Percentiles rank a stretch among this genome's conserved stretches.
These are phyloP conservation scores for Brachionus rotundiformis DNA, from an alignment of 1,140 invertebrate genomes.

Conservation along the genomic window DNA sequence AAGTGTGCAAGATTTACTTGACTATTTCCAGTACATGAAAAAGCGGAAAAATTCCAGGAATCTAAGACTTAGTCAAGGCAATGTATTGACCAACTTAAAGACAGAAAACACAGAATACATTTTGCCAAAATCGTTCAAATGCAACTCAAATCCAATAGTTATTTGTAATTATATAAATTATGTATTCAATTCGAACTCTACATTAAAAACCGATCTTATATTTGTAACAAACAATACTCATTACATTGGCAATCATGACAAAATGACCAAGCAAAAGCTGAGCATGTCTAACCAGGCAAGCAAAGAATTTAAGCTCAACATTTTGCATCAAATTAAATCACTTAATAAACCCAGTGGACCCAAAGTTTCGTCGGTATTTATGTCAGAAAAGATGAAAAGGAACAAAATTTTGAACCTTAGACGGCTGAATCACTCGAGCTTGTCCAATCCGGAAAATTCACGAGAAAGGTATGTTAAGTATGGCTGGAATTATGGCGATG, in stretches of 20 bases:
- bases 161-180: constrained; percentile 45
- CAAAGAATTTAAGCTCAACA: constrained; percentile 21
- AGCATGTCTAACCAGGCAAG: constrained; percentile 6
- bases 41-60: neutral
- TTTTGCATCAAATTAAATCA: constrained; percentile 34
- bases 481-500: neutral
- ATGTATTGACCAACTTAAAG: neutral
- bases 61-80: neutral
- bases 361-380: neutral
- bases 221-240: constrained; percentile 5
- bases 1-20: constrained; percentile 28
- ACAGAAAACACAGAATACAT: neutral
- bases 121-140: neutral
- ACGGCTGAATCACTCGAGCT: neutral
- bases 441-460: neutral
- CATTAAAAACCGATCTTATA: constrained; percentile 19
- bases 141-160: constrained; percentile 23
- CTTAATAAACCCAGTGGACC: neutral
- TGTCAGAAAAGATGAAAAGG: neutral
- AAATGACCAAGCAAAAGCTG: constrained; percentile 15
- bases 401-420: constrained; percentile 12
- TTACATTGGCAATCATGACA: neutral
- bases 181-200: constrained; percentile 22
- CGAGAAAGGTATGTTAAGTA: neutral
- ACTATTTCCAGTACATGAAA: neutral